A percentile compares a stretch with the other conserved stretches of the same genome.
phyloP scores from a whole-genome alignment of 2,888 invertebrate species.

The Galerucella calmariensis region DNA sequence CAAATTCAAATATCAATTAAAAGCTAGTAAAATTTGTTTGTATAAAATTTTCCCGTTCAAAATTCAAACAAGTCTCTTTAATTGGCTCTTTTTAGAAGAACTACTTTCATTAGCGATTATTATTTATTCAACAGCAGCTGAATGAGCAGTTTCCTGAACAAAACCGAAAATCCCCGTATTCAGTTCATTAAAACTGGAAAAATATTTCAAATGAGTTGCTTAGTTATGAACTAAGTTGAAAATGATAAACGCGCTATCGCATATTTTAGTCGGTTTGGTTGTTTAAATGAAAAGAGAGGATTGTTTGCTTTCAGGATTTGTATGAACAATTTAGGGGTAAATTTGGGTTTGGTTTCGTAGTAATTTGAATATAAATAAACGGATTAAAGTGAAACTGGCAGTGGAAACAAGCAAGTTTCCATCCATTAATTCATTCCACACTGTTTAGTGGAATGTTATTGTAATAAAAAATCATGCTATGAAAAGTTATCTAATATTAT shows the following conservation, averaged over 20 bases:
- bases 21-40: neutral
- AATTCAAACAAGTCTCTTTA: neutral
- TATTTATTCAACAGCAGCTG: constrained; percentile 2
- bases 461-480: too few relatives aligned
- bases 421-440: neutral
- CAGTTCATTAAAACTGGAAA: constrained; percentile 15
- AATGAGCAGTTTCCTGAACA: neutral
- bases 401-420: neutral
- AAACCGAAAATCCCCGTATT: neutral
- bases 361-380: constrained; percentile 46
- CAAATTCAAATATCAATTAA: neutral
- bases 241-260: constrained; percentile 25
- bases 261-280: constrained; percentile 28
- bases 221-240: constrained; percentile 30
- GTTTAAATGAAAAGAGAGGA: constrained; percentile 40
- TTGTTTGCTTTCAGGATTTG: constrained; percentile 56
- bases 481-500: too few relatives aligned
- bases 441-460: too few relatives aligned
- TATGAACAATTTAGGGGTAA: constrained; percentile 54
- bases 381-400: constrained; percentile 7
- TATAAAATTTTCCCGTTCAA: neutral
- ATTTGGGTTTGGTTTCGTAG: constrained; percentile 54
- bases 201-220: constrained; percentile 21
- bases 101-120: neutral
- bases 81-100: neutral